Percentiles rank a stretch among this genome's conserved stretches.
Conservation (phyloP, 2,888 invertebrate genomes). For the Xestia sexstrigata region DNA sequence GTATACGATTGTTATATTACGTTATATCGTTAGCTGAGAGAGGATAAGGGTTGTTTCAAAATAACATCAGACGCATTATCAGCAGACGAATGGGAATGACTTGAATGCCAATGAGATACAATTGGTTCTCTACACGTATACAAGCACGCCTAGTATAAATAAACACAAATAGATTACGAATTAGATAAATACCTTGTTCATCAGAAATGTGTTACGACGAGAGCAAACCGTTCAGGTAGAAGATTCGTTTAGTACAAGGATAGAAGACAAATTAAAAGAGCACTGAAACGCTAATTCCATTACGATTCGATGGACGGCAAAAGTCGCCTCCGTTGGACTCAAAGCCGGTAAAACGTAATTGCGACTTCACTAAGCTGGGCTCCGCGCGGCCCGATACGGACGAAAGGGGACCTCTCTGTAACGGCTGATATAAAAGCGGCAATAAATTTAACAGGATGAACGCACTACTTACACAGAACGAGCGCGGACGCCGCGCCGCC, state of each 20-base stretch:
- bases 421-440: constrained; percentile 90
- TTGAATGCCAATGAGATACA: constrained; percentile 65
- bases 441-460: constrained; percentile 91
- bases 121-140: constrained; percentile 44
- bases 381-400: constrained; percentile 88
- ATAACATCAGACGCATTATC: constrained; percentile 66
- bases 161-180: constrained; percentile 56
- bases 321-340: constrained; percentile 88
- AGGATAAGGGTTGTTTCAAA: constrained; percentile 62
- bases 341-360: constrained; percentile 90
- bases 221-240: constrained; percentile 73
- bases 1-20: constrained; percentile 55
- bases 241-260: constrained; percentile 85
- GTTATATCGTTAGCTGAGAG: constrained; percentile 58
- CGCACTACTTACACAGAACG: constrained; percentile 89
- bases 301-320: constrained; percentile 90
- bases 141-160: constrained; percentile 44
- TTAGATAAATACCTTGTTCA: constrained; percentile 60
- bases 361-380: constrained; percentile 90
- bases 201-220: constrained; percentile 65
- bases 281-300: constrained; percentile 89
- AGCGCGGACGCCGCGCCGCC: constrained; percentile 80
- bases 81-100: constrained; percentile 60
- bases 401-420: constrained; percentile 89
- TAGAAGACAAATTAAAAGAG: constrained; percentile 89